These are phyloP conservation scores for Phylloscopus trochilus DNA, from an alignment of 2,113 vertebrate genomes.

Conservation along the genomic window DNA sequence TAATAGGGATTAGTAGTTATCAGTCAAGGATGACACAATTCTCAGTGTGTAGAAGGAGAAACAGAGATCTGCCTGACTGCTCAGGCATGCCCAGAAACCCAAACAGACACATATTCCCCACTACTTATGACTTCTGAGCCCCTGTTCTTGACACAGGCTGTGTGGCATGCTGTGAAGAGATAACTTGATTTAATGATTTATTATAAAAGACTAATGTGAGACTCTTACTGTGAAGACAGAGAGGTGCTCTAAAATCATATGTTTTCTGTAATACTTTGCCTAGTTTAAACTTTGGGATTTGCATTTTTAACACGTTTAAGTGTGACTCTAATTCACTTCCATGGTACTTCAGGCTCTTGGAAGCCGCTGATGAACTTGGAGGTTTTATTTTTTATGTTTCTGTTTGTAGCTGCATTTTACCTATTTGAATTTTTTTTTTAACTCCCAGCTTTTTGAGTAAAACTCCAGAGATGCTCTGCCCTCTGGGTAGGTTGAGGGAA, in stretches of 20 bases:
- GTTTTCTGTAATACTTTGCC: not conserved
- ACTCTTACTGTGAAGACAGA: not conserved
- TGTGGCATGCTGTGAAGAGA: not conserved
- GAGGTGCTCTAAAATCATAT: not conserved
- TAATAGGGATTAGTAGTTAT: not conserved
- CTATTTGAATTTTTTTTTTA: not conserved
- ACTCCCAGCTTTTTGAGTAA: not conserved
- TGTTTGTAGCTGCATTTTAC: not conserved
- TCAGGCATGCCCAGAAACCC: not conserved
- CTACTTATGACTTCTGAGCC: not conserved
- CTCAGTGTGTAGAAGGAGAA: not conserved
- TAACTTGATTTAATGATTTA: not conserved
- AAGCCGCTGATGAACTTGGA: not conserved
- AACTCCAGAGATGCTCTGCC: slow-evolving; percentile 15
- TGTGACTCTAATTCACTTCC: not conserved
- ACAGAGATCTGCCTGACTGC: not conserved
- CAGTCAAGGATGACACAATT: not conserved
- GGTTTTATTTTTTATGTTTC: not conserved
- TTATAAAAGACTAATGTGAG: not conserved
- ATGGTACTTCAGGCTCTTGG: not conserved
- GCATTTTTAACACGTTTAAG: not conserved
- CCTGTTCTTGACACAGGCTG: not conserved
- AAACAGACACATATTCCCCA: not conserved
- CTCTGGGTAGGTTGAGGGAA: slow-evolving; percentile 38
- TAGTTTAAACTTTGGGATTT: not conserved